Evolutionary conservation across 2,113 vertebrate genomes (phyloP).

Genomic region (Plectropomus leopardus): DNA sequence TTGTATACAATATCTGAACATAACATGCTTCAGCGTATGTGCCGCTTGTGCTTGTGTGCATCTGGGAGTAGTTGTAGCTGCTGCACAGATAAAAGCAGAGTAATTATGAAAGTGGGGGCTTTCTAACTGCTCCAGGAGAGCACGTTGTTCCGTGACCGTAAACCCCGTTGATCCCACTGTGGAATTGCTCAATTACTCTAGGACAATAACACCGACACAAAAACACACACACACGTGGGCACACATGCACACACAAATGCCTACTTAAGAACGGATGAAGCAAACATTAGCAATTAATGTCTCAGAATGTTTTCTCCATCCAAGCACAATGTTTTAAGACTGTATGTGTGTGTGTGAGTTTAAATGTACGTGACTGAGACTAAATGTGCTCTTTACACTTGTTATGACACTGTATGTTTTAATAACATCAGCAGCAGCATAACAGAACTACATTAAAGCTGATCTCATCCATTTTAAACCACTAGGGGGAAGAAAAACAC

Average conservation of each 20-base stretch:
- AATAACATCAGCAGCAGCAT: background rate
- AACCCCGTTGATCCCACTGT: conserved; percentile 48
- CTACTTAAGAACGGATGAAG: conserved; percentile 33
- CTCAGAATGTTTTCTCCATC: conserved; percentile 16
- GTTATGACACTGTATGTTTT: background rate
- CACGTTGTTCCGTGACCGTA: conserved; percentile 68
- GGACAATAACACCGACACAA: conserved; percentile 62
- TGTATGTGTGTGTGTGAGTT: background rate
- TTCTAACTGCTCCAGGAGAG: conserved; percentile 62
- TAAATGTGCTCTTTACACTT: background rate
- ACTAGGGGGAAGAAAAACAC: background rate
- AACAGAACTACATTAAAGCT: background rate
- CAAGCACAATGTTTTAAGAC: background rate
- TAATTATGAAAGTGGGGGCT: conserved; percentile 66
- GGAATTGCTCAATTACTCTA: conserved; percentile 74
- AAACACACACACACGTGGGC: conserved; percentile 25
- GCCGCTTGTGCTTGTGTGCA: conserved; percentile 13
- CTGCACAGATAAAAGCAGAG: conserved; percentile 59
- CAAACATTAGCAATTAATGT: conserved; percentile 47
- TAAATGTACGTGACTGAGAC: background rate
- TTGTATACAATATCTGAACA: conserved; percentile 31
- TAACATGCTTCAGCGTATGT: conserved; percentile 5
- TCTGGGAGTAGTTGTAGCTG: conserved; percentile 29
- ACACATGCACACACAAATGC: conserved; percentile 26
- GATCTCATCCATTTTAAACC: background rate